These are phyloP conservation scores for Callaeas wilsoni DNA, from an alignment of 2,113 vertebrate species.

Conservation along the genomic window DNA sequence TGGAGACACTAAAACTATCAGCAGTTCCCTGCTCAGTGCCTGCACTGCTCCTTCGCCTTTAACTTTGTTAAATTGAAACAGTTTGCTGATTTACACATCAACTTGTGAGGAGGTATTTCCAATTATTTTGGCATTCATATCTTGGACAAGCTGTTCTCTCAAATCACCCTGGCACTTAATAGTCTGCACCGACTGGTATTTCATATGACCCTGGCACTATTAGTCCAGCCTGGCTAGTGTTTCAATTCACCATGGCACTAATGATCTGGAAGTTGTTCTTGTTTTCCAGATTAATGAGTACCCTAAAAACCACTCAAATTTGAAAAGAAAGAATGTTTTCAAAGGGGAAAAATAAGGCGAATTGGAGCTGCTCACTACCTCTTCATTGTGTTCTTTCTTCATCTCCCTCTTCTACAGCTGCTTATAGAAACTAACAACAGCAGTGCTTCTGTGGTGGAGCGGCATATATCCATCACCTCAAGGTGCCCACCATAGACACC, in stretches of 20 bases:
- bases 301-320: conserved; percentile 69
- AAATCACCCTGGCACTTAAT: conserved; percentile 76
- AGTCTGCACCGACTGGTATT: conserved; percentile 61
- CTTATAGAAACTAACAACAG: background rate
- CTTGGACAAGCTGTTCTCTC: conserved; percentile 76
- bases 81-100: conserved; percentile 69
- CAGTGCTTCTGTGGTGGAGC: rapidly evolving
- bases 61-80: conserved; percentile 64
- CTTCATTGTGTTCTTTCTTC: background rate
- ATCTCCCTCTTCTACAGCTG: background rate
- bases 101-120: conserved; percentile 67
- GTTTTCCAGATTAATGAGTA: conserved; percentile 75
- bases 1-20: background rate
- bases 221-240: conserved; percentile 70
- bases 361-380: background rate
- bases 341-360: conserved; percentile 31
- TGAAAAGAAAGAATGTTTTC: conserved; percentile 59
- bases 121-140: conserved; percentile 75
- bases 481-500: background rate
- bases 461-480: rapidly evolving
- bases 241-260: conserved; percentile 68
- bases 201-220: conserved; percentile 72
- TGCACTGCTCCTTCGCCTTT: background rate
- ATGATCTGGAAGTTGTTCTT: conserved; percentile 75
- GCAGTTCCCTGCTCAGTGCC: background rate